Evolutionary conservation across 92 coral and sea anemone genomes (phyloP).

Genomic region (Actinernus sp.): DNA sequence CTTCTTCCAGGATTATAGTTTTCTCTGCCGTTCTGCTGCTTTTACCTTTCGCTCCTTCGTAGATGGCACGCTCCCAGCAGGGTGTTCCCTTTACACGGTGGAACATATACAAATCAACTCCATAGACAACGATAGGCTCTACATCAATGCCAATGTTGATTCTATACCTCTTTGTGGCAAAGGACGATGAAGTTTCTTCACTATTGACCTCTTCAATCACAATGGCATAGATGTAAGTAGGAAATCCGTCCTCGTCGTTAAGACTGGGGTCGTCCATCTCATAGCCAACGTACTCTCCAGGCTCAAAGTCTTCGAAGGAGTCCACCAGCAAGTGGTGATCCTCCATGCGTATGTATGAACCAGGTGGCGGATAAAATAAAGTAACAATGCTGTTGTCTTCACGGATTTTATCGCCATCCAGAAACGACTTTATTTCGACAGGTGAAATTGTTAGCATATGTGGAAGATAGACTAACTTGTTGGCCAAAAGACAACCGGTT

Average conservation of each 20-base stretch:
- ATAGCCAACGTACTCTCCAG: constrained; percentile 82
- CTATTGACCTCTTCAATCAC: constrained; percentile 52
- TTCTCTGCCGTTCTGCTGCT: background rate
- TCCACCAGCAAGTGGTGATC: constrained; percentile 70
- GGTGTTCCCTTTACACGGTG: constrained; percentile 46
- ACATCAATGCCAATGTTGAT: constrained; percentile 60
- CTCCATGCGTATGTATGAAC: constrained; percentile 54
- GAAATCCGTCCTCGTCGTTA: constrained; percentile 41
- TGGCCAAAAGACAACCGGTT: constrained; percentile 26
- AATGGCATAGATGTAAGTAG: constrained; percentile 81
- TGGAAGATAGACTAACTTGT: constrained; percentile 28
- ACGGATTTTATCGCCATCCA: constrained; percentile 33
- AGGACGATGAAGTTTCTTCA: background rate
- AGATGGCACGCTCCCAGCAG: constrained; percentile 7
- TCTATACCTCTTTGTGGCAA: constrained; percentile 34
- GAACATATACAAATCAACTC: constrained; percentile 67
- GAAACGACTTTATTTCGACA: constrained; percentile 17
- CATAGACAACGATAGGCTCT: constrained; percentile 47
- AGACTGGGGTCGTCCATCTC: constrained; percentile 84
- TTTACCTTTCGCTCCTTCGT: background rate
- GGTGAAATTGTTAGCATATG: constrained; percentile 23
- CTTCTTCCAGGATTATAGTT: constrained; percentile 16
- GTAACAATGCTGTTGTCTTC: constrained; percentile 30
- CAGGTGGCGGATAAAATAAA: constrained; percentile 51
- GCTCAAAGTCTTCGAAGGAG: constrained; percentile 44